Evolutionary conservation across 1,140 invertebrate species (phyloP).

Genomic region (Fopius arisanus): DNA sequence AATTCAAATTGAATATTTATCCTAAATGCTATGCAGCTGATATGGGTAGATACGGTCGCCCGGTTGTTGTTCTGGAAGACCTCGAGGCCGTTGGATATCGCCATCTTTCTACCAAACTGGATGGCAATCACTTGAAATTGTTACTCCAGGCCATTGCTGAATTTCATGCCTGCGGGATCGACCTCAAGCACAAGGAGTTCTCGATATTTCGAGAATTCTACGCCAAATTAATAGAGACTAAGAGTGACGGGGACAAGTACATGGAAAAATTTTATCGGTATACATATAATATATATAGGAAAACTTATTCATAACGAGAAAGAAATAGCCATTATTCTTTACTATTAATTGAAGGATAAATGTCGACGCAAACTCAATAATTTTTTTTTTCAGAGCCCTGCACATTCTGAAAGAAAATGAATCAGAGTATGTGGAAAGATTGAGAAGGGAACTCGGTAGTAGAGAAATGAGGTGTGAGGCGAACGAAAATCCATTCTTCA

Average conservation of each 20-base stretch:
- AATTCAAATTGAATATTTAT: constrained; percentile 37
- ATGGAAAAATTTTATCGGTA: constrained; percentile 30
- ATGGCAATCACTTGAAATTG: constrained; percentile 44
- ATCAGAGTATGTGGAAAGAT: background rate
- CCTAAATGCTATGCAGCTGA: constrained; percentile 53
- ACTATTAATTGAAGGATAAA: too few species aligned
- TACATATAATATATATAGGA: background rate
- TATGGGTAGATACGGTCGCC: constrained; percentile 50
- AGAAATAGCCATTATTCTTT: too few species aligned
- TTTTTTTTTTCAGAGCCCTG: background rate
- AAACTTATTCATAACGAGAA: too few species aligned
- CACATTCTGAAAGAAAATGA: background rate
- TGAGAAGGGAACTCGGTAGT: constrained; percentile 19
- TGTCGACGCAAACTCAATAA: background rate
- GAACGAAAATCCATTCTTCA: constrained; percentile 33
- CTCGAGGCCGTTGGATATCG: constrained; percentile 42
- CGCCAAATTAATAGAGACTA: constrained; percentile 39
- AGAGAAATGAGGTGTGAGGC: constrained; percentile 7
- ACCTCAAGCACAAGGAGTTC: constrained; percentile 38
- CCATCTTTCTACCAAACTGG: constrained; percentile 35
- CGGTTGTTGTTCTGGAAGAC: constrained; percentile 54
- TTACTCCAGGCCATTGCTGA: constrained; percentile 42
- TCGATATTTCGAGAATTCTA: constrained; percentile 44
- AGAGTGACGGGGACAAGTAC: constrained; percentile 14
- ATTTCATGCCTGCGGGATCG: constrained; percentile 50